Evolutionary conservation across 2,113 vertebrate species (phyloP), one percentile per base, ranked within the genome.

Genomic region (Nothobranchius kuhntae): DNA sequence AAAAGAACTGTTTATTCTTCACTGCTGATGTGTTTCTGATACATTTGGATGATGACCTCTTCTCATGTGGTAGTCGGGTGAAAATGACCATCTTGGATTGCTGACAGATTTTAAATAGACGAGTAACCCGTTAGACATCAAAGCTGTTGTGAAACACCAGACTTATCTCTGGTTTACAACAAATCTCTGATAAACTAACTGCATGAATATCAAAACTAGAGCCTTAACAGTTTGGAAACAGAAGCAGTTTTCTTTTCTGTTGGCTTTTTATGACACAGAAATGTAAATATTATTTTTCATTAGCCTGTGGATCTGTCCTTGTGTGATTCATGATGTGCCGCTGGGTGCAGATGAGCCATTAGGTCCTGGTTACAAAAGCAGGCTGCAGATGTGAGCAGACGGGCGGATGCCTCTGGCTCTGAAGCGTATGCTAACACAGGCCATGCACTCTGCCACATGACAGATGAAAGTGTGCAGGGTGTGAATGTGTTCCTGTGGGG

Each of bases 271-370:
- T 68, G 67, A 53, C 51, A 54, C 50, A 64, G 68, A 14, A 57
- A 71, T 13, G 59, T 77, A 86, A 89, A 87, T 69, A 74, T 51
- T 79, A 73, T 81, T 66, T 64, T 69, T 87, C 71, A 61, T 52
- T 9, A 30, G 13, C 9, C 11, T 5, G 59, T 4, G 2, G 24
- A 36, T 62, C 64, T 26, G 46, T 26, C 15, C 53, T 9, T 55
- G 71, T 61, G 10, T 80, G 78, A 83, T 78, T 83, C 73, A 90
- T 73, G 65, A 44, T 44, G 53, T 67, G 70, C 80, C 78, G 75
- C 76, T 65, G 67, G 71, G 52, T 59, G 65, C 61, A 67, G 78
- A 85, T 73, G 72, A 80, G 78, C 77, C 64, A 74, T 78, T 73
- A 69, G 60, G 61, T 62, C 56, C 51, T 13, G 57, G 48, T 59